Percentiles rank a stretch among this genome's conserved stretches.
phyloP scores from a whole-genome alignment of 2,888 invertebrate genomes.

The Cryptocheilus praepositus region DNA sequence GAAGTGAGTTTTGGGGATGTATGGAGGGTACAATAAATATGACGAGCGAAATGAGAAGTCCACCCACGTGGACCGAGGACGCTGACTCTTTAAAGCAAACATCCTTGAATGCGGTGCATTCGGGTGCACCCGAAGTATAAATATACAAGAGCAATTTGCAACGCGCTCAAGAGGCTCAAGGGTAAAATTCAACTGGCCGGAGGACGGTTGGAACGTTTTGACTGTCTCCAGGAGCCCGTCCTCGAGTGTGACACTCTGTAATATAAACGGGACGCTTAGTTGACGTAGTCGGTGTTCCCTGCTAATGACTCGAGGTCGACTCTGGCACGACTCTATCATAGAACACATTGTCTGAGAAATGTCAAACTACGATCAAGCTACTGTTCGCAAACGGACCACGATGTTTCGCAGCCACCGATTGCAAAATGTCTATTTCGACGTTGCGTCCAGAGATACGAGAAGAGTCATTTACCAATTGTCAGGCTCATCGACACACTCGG shows the following conservation, averaged over 20 bases:
- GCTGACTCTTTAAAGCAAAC: conserved; percentile 17
- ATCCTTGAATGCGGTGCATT: conserved; percentile 20
- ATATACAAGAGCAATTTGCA: conserved; percentile 37
- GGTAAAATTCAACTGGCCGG: conserved; percentile 13
- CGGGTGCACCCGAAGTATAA: conserved; percentile 33
- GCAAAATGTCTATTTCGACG: conserved; percentile 39
- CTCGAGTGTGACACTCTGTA: too few relatives aligned
- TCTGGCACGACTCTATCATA: background rate
- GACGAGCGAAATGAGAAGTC: background rate
- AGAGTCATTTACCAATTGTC: conserved; percentile 55
- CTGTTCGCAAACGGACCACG: conserved; percentile 11
- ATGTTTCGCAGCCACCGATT: conserved; percentile 29
- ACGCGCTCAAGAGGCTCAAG: conserved; percentile 34
- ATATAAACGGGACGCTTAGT: too few relatives aligned
- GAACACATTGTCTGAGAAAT: background rate
- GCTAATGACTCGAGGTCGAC: too few relatives aligned
- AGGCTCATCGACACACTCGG: conserved; percentile 43
- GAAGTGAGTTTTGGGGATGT: background rate
- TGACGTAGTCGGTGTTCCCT: too few relatives aligned
- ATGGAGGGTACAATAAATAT: too few relatives aligned
- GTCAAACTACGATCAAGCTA: too few relatives aligned
- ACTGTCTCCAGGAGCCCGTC: conserved; percentile 1
- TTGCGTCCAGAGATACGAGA: conserved; percentile 42
- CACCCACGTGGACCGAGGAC: background rate
- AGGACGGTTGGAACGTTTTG: conserved; percentile 14